Base-by-base conservation (phyloP, 2,113 vertebrate genomes). In the Pedionomus torquatus region DNA sequence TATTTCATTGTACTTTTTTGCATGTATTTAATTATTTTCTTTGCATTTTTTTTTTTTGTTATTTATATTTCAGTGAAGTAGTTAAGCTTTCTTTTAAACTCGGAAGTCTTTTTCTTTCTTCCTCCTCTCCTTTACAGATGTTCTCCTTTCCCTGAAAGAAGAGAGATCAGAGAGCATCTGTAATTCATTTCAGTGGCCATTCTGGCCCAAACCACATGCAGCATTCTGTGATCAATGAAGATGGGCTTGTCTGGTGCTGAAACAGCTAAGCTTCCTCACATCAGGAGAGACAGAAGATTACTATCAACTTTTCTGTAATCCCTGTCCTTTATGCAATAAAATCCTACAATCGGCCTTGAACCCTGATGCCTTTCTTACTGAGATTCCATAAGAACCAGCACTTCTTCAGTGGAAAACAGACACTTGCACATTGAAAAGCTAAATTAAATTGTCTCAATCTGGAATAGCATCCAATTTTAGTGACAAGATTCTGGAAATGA, bases 211-310 rank as follows among this genome's bases (percentile, higher is more conserved):
- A 61, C 35, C 35, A 61, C 10, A 61, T 61, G n/a, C 26, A 87
- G 14, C 9, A 9, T 1, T 1, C 10, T 6, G 0, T 41, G 2
- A 37, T 74, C 31, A 31, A 0, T 44, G 51, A 84, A 39, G 26
- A 44, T 18, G 18, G 4, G 8, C 6, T 84, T 1, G 1, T 51
- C 13, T 0, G 0, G 9, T 66, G 18, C 23, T 61, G 37, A 5
- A 66, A 28, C 12, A 31, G 5, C 21, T 66, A 10, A 26, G 5
- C 2, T 18, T 92, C 51, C 43, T 75, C 2, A 2, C 9, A 41
- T 58, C 24, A 58, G 18, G 39, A 82, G 3, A 16, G 9, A 21
- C 7, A 72, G 10, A 78, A 71, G 18, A 58, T 49, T 54, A 19
- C 11, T 51, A 19, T 57, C 23, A 72, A 17, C 20, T 72, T 57